Percentiles rank a stretch among this genome's conserved stretches.
Conservation (phyloP, 1,140 invertebrate species). For the Bombus picipes region DNA sequence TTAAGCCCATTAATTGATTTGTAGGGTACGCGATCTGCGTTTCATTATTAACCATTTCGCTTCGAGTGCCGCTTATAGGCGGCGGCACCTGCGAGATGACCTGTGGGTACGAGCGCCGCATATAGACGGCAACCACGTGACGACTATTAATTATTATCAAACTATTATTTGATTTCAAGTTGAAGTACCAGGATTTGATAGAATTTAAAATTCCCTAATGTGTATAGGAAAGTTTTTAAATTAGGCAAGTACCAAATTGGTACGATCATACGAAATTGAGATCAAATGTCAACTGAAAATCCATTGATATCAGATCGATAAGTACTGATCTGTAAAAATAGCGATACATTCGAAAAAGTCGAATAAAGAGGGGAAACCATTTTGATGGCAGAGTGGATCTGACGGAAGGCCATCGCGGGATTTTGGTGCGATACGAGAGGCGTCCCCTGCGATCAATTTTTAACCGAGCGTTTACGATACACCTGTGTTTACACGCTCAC, state of each 20-base stretch:
- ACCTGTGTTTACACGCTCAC: conserved; percentile 67
- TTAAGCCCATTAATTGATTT: too few species aligned
- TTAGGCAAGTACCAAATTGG: not conserved
- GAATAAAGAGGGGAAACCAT: not conserved
- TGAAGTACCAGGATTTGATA: not conserved
- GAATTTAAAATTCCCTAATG: too few species aligned
- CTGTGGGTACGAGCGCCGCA: too few species aligned
- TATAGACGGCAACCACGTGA: too few species aligned
- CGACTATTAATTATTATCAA: too few species aligned
- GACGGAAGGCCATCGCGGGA: not conserved
- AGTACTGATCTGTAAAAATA: not conserved
- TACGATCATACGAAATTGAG: not conserved
- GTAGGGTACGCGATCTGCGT: too few species aligned
- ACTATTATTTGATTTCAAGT: too few species aligned
- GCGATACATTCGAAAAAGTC: not conserved
- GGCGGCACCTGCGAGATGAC: too few species aligned
- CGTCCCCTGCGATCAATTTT: conserved; percentile 66
- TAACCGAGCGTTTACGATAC: conserved; percentile 45
- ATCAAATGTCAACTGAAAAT: not conserved
- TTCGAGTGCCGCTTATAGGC: too few species aligned
- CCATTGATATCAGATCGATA: not conserved
- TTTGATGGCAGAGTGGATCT: too few species aligned
- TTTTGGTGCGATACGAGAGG: not conserved
- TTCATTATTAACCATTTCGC: not conserved
- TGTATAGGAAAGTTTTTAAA: not conserved